Evolutionary conservation across 2,797 vertebrate genomes (phyloP).

Genomic region (Anguilla pacifica): DNA sequence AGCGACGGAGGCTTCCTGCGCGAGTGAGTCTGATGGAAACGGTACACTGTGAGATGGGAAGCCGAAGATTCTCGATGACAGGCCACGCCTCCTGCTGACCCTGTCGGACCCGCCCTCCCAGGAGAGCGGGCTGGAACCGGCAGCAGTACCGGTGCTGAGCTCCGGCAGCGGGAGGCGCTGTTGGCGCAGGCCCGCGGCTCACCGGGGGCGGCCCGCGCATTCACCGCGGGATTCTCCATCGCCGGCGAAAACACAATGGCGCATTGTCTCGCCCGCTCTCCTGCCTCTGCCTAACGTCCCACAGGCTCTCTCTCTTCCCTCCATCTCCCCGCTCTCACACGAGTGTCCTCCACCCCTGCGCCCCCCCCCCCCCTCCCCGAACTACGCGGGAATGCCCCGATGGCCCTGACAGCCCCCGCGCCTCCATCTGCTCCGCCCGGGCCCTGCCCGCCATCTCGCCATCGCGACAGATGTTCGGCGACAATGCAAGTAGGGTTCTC

Average conservation of each 20-base stretch:
- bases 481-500: conserved; percentile 5
- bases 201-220: neutral
- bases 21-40: neutral
- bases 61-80: neutral
- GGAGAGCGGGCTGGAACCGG: neutral
- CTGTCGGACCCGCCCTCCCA: neutral
- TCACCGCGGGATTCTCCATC: neutral
- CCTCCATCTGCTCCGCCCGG: neutral
- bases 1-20: neutral
- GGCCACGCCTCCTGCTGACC: neutral
- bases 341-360: too few relatives aligned
- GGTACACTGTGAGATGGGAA: neutral
- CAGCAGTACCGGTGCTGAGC: neutral
- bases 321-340: neutral
- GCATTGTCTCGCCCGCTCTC: neutral
- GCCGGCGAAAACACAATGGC: neutral
- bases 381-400: neutral
- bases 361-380: neutral
- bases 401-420: neutral
- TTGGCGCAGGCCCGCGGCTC: neutral
- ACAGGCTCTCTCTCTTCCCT: neutral
- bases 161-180: neutral
- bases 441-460: neutral
- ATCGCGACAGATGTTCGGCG: conserved; percentile 30
- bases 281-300: neutral